Evolutionary conservation across 2,888 invertebrate species (phyloP).

Genomic region (Lithosia quadra): DNA sequence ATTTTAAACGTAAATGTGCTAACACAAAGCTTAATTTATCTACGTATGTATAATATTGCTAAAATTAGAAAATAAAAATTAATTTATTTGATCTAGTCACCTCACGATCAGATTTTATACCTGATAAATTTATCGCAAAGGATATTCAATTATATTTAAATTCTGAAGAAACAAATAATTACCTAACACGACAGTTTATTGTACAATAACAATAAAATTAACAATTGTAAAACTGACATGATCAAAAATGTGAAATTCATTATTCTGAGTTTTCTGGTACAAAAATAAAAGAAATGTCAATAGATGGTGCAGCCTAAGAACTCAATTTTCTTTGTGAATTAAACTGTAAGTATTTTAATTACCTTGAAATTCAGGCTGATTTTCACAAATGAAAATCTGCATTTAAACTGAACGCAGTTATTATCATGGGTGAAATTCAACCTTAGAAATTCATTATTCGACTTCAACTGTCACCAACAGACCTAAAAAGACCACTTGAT

Average conservation of each 20-base stretch:
- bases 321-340: background rate
- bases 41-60: conserved; percentile 67
- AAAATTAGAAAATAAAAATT: conserved; percentile 55
- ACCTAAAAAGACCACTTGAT: conserved; percentile 14
- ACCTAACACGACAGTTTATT: conserved; percentile 38
- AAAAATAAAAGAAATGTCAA: conserved; percentile 15
- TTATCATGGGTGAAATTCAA: background rate
- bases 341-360: background rate
- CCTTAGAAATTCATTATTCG: background rate
- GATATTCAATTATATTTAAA: conserved; percentile 30
- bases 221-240: conserved; percentile 32
- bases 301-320: conserved; percentile 16
- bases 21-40: conserved; percentile 53
- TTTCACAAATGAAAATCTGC: background rate
- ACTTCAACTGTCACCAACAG: conserved; percentile 26
- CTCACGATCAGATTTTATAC: conserved; percentile 53
- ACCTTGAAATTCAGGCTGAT: background rate
- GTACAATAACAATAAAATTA: conserved; percentile 39
- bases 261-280: conserved; percentile 25
- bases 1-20: conserved; percentile 50
- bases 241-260: conserved; percentile 24
- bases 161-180: conserved; percentile 41
- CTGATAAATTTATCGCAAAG: conserved; percentile 42
- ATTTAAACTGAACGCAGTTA: background rate
- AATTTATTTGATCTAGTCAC: conserved; percentile 81